Base-by-base conservation (phyloP, 2,888 invertebrate species). In the Drosophila gaucha region DNA sequence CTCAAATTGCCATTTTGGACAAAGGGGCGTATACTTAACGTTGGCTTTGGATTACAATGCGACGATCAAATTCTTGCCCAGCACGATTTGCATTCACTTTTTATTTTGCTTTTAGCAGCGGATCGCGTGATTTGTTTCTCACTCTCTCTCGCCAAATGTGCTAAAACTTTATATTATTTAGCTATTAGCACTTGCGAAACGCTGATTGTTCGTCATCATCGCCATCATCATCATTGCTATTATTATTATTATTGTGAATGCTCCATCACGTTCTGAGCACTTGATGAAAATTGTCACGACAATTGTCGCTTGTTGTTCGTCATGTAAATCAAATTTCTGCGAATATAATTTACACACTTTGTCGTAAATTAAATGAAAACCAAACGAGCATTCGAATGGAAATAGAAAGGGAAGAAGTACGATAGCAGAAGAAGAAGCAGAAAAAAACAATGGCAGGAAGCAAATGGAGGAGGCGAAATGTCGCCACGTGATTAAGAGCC, bases 311-410 rank as follows among this genome's bases (percentile, higher is more conserved):
- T 54, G 47, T 39, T 51, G 60, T 38, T 56, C 47, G 44, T 58
- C 64, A 65, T 75, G 76, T 72, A 84, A 86, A 84, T 86, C 86
- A 86, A 86, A 51, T 59, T 74, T 75, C 72, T 71, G 59, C 57
- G 67, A 43, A 62, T 24, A 66, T 28, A 56, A 62, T 62, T 55
- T 52, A 66, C 33, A 62, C 60, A 69, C 33, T 56, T 64, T 59
- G 38, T 33, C 20, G 73, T 57, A 67, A 74, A 62, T 66, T 31
- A 54, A 67, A 59, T 66, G 47, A 70, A 60, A 66, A 49, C 26
- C 51, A 66, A 69, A 56, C 55, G 49, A 67, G 59, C 54, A 30
- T 28, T 36, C 18, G 16, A 14, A 22, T 33, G 55, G 43, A 36
- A 47, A 26, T 58, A 47, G 43, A 49, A 65, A 71, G 60, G 18